Conservation (phyloP, 2,888 invertebrate species). For the Trilocha varians region DNA sequence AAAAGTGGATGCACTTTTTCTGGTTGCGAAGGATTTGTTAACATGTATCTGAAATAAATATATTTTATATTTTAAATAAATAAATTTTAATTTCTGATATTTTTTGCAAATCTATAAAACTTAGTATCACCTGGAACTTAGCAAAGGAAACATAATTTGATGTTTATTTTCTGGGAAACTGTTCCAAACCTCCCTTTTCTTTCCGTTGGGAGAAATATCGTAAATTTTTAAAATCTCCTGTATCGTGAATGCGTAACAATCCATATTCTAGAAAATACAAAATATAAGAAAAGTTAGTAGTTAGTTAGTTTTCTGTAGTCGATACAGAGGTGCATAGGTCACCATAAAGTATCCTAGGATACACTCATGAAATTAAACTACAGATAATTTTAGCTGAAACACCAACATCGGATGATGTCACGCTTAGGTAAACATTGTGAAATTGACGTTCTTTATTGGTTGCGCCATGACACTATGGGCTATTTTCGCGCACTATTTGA, state of each 20-base stretch:
- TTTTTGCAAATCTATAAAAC: too few relatives aligned
- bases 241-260: conserved; percentile 85
- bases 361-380: too few relatives aligned
- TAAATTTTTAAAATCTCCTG: conserved; percentile 84
- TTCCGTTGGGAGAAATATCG: conserved; percentile 77
- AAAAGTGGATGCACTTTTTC: conserved; percentile 75
- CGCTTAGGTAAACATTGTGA: too few relatives aligned
- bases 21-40: conserved; percentile 58
- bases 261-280: conserved; percentile 73
- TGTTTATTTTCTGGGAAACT: conserved; percentile 80
- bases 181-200: conserved; percentile 78
- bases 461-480: too few relatives aligned
- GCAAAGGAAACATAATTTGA: conserved; percentile 82
- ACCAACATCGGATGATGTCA: too few relatives aligned
- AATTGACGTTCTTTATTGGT: too few relatives aligned
- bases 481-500: too few relatives aligned
- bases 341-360: too few relatives aligned
- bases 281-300: conserved; percentile 9
- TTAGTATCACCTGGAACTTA: conserved; percentile 77
- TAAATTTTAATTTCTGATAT: neutral
- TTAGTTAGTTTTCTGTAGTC: too few relatives aligned
- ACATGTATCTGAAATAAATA: conserved; percentile 48
- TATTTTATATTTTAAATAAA: too few relatives aligned
- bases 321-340: too few relatives aligned
- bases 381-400: too few relatives aligned